A percentile compares a stretch with the other conserved stretches of the same genome.
These are phyloP conservation scores for Ceyx cyanopectus DNA, from an alignment of 2,113 vertebrate genomes.

Conservation along the genomic window DNA sequence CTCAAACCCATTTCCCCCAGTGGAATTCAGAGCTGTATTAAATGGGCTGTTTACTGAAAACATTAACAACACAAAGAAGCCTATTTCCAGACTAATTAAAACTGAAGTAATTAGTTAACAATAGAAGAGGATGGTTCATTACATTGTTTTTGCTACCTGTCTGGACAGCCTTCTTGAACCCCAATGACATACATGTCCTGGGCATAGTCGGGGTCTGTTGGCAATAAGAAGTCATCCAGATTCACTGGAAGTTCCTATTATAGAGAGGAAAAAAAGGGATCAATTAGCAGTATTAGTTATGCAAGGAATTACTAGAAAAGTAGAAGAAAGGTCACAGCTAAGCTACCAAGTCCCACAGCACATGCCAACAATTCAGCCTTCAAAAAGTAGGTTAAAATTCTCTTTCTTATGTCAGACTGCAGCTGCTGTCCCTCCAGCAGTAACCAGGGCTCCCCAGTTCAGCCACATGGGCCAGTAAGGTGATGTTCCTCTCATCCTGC, in stretches of 20 bases:
- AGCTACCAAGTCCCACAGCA: background rate
- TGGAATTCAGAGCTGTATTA: background rate
- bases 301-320: background rate
- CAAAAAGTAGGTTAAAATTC: background rate
- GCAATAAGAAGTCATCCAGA: conserved; percentile 93
- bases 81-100: background rate
- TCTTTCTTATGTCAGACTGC: background rate
- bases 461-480: background rate
- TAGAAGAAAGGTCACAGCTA: background rate
- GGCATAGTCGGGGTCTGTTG: conserved; percentile 89
- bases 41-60: background rate
- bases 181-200: conserved; percentile 96
- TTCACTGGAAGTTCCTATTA: conserved; percentile 86
- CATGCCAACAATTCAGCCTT: background rate
- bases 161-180: conserved; percentile 95
- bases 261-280: background rate
- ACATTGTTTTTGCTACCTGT: conserved; percentile 83
- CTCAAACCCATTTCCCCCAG: background rate
- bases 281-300: background rate
- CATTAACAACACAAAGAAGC: background rate
- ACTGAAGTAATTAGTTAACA: background rate
- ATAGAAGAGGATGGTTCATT: conserved; percentile 34
- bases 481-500: background rate
- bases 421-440: background rate
- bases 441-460: background rate